A percentile compares a stretch with the other conserved stretches of the same genome.
Conservation (phyloP, 2,888 invertebrate species). For the Psococerastis gibbosa region DNA sequence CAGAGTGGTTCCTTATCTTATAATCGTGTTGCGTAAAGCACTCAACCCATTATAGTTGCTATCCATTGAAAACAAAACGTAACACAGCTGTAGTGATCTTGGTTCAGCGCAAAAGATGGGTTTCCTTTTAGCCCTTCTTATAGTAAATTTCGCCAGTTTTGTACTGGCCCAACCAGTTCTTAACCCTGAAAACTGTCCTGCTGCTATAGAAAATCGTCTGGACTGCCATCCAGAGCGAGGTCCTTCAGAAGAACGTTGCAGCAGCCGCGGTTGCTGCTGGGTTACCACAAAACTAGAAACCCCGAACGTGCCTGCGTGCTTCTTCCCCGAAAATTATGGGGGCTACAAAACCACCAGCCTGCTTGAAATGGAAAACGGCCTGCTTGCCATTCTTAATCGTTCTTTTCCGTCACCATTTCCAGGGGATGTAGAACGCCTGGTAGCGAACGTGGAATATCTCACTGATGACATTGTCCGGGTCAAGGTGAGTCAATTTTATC, state of each 20-base stretch:
- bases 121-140: no score
- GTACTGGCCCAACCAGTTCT: no score
- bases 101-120: no score
- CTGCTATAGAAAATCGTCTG: no score
- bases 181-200: no score
- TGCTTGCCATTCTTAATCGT: neutral
- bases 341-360: neutral
- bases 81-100: no score
- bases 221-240: slow-evolving; percentile 50
- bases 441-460: neutral
- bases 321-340: neutral
- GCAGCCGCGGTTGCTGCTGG: slow-evolving; percentile 55
- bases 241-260: slow-evolving; percentile 33
- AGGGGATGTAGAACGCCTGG: neutral
- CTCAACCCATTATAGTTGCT: no score
- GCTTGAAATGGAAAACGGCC: neutral
- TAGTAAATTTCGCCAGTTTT: no score
- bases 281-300: slow-evolving; percentile 28
- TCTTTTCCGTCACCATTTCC: neutral
- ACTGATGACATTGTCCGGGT: neutral
- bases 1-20: no score
- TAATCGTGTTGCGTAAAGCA: no score
- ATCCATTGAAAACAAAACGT: no score
- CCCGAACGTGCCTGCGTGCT: neutral
- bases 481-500: neutral